These are phyloP conservation scores for Nezara viridula DNA, from an alignment of 2,888 invertebrate species.

Conservation along the genomic window DNA sequence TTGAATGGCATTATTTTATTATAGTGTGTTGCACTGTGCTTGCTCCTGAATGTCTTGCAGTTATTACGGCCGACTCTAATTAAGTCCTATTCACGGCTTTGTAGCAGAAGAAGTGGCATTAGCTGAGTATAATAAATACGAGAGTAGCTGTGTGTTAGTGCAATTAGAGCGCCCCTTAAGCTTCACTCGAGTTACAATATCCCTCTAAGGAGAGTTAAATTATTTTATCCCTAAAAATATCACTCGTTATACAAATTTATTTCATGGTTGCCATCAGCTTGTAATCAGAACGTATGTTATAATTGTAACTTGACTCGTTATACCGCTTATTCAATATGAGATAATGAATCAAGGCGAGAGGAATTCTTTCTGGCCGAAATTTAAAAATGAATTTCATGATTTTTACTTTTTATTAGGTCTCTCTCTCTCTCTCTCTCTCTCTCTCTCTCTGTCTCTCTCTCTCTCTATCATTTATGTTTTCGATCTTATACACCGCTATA, in stretches of 20 bases:
- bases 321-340: no score
- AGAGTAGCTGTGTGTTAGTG: neutral
- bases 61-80: slow-evolving; percentile 3
- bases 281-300: neutral
- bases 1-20: slow-evolving; percentile 34
- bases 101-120: slow-evolving; percentile 24
- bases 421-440: no score
- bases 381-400: no score
- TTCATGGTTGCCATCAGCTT: neutral
- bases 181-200: neutral
- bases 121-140: neutral
- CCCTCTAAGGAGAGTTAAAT: neutral
- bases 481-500: no score
- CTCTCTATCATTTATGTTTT: no score
- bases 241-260: neutral
- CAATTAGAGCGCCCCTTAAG: neutral
- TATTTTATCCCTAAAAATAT: neutral
- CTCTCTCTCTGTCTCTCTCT: no score
- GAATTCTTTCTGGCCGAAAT: no score
- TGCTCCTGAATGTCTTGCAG: slow-evolving; percentile 13
- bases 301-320: no score
- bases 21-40: neutral
- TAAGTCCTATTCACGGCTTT: slow-evolving; percentile 37
- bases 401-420: no score
- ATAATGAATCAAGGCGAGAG: no score